These are phyloP conservation scores for Graphium colonna DNA, from an alignment of 2,888 invertebrate genomes.

Conservation along the genomic window DNA sequence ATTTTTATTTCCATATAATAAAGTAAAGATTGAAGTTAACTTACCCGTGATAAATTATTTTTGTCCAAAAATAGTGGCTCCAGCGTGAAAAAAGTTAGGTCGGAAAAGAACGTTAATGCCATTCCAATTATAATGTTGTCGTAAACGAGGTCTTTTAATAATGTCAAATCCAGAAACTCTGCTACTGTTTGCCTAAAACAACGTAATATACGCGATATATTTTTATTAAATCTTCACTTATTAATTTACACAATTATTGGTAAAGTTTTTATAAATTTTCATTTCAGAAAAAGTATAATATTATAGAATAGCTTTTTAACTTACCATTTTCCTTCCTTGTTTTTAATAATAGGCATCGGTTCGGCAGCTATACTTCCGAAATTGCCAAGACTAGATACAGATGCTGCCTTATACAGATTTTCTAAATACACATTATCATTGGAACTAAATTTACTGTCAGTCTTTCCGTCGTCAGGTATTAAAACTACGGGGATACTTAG, in stretches of 20 bases:
- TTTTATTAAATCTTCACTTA: too few relatives aligned
- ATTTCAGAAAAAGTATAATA: too few relatives aligned
- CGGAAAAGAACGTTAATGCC: constrained; percentile 84
- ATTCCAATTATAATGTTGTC: constrained; percentile 86
- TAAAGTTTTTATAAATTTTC: too few relatives aligned
- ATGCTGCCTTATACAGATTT: constrained; percentile 69
- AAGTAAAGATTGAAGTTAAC: constrained; percentile 19
- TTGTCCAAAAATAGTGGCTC: constrained; percentile 83
- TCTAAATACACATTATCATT: constrained; percentile 65
- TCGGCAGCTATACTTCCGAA: constrained; percentile 65
- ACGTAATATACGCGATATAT: neutral
- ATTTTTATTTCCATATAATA: too few relatives aligned
- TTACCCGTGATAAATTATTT: constrained; percentile 70
- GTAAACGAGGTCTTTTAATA: constrained; percentile 82
- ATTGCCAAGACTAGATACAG: constrained; percentile 68
- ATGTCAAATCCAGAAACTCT: constrained; percentile 81
- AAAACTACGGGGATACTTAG: constrained; percentile 68
- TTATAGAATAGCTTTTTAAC: too few relatives aligned
- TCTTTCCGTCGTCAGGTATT: constrained; percentile 52
- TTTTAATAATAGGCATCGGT: constrained; percentile 72
- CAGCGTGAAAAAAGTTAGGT: constrained; percentile 84
- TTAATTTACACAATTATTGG: too few relatives aligned
- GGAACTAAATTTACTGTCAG: constrained; percentile 65
- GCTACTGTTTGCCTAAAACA: constrained; percentile 76
- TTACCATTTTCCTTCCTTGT: constrained; percentile 75